phyloP scores from a whole-genome alignment of 2,797 vertebrate species.

The Acanthopagrus latus region DNA sequence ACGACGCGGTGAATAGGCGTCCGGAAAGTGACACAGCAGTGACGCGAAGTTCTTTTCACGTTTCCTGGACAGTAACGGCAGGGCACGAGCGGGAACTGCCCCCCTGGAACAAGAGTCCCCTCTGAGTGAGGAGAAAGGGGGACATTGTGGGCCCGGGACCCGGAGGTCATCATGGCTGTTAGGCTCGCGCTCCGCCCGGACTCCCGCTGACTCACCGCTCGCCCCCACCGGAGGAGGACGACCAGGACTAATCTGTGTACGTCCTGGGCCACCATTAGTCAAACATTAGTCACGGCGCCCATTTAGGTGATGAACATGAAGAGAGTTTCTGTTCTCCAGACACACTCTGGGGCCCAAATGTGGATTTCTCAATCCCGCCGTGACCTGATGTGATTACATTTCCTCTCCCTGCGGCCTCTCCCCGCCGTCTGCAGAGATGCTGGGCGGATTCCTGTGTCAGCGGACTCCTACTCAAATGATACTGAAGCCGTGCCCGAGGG shows the following conservation, averaged over 20 bases:
- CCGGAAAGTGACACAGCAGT: constrained; percentile 72
- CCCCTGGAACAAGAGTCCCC: constrained; percentile 69
- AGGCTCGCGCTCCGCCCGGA: constrained; percentile 58
- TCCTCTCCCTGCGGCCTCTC: constrained; percentile 29
- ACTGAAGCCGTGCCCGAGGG: constrained; percentile 20
- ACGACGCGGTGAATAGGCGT: constrained; percentile 28
- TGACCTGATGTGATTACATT: constrained; percentile 47
- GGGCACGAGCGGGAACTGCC: constrained; percentile 70
- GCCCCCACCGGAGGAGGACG: constrained; percentile 38
- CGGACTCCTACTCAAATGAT: constrained; percentile 45
- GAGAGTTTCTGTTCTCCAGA: constrained; percentile 56
- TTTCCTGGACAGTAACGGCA: constrained; percentile 74
- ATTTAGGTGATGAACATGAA: constrained; percentile 54
- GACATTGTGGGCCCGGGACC: constrained; percentile 72
- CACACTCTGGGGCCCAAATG: constrained; percentile 24
- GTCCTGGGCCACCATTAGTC: constrained; percentile 74
- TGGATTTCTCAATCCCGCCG: constrained; percentile 57
- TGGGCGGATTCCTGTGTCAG: constrained; percentile 36
- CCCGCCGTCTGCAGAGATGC: neutral
- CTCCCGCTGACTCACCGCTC: constrained; percentile 76
- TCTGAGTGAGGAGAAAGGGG: constrained; percentile 71
- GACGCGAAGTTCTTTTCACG: constrained; percentile 63
- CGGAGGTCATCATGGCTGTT: constrained; percentile 71
- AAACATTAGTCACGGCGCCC: constrained; percentile 80
- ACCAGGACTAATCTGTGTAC: constrained; percentile 55